A percentile compares a stretch with the other conserved stretches of the same genome.
Conservation (phyloP, 2,113 vertebrate genomes). For the Lycaon pictus region DNA sequence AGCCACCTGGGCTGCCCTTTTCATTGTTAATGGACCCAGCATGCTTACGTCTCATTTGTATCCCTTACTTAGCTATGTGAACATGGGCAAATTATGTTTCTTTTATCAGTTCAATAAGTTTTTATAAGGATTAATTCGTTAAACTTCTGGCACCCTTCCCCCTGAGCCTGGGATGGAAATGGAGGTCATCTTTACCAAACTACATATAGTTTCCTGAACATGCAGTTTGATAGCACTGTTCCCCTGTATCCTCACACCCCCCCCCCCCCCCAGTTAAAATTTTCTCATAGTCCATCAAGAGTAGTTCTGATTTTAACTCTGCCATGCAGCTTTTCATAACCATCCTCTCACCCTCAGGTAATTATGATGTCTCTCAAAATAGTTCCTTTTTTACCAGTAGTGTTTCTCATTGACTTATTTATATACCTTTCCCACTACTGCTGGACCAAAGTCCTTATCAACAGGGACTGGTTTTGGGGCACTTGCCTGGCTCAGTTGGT, state of each 20-base stretch:
- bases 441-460: not conserved
- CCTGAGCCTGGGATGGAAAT: not conserved
- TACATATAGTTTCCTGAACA: not conserved
- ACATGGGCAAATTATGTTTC: not conserved
- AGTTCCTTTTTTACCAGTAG: not conserved
- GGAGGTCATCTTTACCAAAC: not conserved
- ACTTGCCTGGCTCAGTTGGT: not conserved
- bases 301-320: not conserved
- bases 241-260: not conserved
- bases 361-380: not conserved
- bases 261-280: not conserved
- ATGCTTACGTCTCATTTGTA: not conserved
- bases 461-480: not conserved
- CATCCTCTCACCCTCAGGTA: not conserved
- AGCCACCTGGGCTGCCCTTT: not conserved
- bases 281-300: not conserved
- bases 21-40: not conserved
- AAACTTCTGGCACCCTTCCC: not conserved
- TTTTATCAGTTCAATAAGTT: not conserved
- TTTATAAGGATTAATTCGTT: not conserved
- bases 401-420: not conserved
- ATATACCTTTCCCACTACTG: not conserved
- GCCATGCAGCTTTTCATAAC: slow-evolving; percentile 10
- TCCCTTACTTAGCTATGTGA: not conserved
- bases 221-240: not conserved